Base-by-base conservation (phyloP, 2,888 invertebrate genomes). In the Onchidella celtica region DNA sequence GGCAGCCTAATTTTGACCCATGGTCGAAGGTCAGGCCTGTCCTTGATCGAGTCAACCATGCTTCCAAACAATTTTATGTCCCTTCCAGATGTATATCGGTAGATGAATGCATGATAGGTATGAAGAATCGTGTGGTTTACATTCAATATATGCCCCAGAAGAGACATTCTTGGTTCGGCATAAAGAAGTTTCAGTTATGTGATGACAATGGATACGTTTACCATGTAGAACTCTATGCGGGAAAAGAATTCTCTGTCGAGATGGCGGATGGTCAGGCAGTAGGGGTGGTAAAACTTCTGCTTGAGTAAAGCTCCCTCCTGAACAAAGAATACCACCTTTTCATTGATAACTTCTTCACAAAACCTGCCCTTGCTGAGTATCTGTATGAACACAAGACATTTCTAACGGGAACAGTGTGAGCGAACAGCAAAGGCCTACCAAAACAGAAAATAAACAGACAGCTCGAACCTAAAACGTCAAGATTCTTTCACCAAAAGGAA, bases 101-200 rank as follows among this genome's bases (percentile, higher is more conserved):
- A 3, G 69, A 81, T 69, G 81, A 81, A 29, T 74, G 70, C 40
- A 69, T 82, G 72, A 78, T 78, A 17, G 82, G 82, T 9, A 82
- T 82, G 82, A 77, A 82, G 34, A 82, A 82, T 38, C 32, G 77
- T 34, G 29, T 36, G 14, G 55, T 32, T 0, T 72, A 36, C 66
- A 77, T 81, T n/a, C 81, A 77, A 29, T 77, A 61, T 57, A 81
- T 81, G 77, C 72, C 72, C 2, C 75, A 81, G 38, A 81, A 81
- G 32, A 14, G 81, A 14, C 77, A 77, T 72, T 69, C 70, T 2
- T 24, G 77, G 14, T 81, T 77, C 61, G 81, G 81, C 3, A 81
- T 77, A 1, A 81, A 81, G 55, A 80, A 80, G 59, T 68, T 80
- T 27, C 38, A 75, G 36, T 34, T 79, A 38, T 79, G 63, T 29